Base-by-base conservation (phyloP, 2,797 vertebrate genomes). In the Echeneis naucrates region DNA sequence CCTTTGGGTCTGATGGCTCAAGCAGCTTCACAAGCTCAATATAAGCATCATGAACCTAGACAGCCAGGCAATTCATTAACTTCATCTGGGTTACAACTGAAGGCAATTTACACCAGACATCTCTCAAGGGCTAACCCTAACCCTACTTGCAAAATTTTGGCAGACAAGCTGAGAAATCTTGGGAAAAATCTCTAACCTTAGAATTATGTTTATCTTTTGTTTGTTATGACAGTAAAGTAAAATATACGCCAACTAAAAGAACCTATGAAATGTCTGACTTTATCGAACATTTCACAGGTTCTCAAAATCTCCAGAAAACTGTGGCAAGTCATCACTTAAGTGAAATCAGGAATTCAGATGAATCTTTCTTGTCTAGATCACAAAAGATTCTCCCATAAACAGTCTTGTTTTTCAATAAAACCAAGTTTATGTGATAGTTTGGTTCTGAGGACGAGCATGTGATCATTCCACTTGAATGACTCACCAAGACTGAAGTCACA, bases 11-110 rank as follows among this genome's bases (percentile, higher is more conserved):
- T 0, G 82, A 75, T 1, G 84, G 85, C 54, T 91, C 77, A 85
- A 94, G 81, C 65, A 94, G 84, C 56, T 88, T 78, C 24, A 75
- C 92, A 0, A 94, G 88, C 79, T 94, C 91, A 0, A 68, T 85
- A 79, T 94, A 94, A 2, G 89, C 91, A 54, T 95, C 89, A 0
- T 91, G 92, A 48, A 92, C 85, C 93, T 94, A 37, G 16, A 69
- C 27, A 62, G 38, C 0, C 56, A 60, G 35, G n/a, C 4, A 4
- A 24, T 45, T 56, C 35, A 64, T 56, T 16, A 53, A 38, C 37
- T 50, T 27, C 17, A 32, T 30, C 19, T 47, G 23, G 33, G 78
- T 26, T 17, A 47, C 26, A 57, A 11, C 30, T 0, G 7, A 23
- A 45, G 27, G 30, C 8, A 38, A 52, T 26, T 30, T 14, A 38